These are phyloP conservation scores for Corvus hawaiiensis DNA, from an alignment of 2,113 vertebrate species.

Conservation along the genomic window DNA sequence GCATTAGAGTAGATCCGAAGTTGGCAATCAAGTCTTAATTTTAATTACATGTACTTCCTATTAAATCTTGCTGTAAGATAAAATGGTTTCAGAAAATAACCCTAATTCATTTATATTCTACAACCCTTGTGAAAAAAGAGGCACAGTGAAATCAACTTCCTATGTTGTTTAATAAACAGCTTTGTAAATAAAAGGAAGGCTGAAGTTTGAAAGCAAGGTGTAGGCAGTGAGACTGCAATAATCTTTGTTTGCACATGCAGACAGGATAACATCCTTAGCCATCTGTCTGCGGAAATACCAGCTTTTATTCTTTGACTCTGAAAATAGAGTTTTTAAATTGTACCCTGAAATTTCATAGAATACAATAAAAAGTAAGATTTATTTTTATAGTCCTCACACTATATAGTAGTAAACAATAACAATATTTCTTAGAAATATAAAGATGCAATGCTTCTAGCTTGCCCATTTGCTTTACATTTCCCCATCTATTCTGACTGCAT, in stretches of 20 bases:
- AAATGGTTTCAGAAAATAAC: not conserved
- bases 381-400: not conserved
- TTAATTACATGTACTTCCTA: conserved; percentile 20
- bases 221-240: not conserved
- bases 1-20: not conserved
- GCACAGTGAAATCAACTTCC: not conserved
- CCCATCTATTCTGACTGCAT: not conserved
- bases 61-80: not conserved
- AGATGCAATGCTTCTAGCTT: not conserved
- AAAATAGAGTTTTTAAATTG: not conserved
- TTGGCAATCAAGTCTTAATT: not conserved
- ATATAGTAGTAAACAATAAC: conserved; percentile 7
- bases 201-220: conserved; percentile 1
- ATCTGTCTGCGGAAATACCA: conserved; percentile 9
- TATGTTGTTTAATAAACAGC: not conserved
- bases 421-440: conserved; percentile 11
- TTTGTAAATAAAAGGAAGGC: conserved; percentile 6
- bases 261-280: not conserved
- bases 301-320: not conserved
- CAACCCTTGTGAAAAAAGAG: not conserved
- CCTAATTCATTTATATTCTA: not conserved
- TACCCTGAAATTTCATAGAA: not conserved
- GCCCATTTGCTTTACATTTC: conserved; percentile 3
- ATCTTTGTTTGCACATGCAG: not conserved
- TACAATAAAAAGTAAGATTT: conserved; percentile 9